Conservation (phyloP, 37 sponge, comb jelly and placozoan species). For the Haliclona indistincta region DNA sequence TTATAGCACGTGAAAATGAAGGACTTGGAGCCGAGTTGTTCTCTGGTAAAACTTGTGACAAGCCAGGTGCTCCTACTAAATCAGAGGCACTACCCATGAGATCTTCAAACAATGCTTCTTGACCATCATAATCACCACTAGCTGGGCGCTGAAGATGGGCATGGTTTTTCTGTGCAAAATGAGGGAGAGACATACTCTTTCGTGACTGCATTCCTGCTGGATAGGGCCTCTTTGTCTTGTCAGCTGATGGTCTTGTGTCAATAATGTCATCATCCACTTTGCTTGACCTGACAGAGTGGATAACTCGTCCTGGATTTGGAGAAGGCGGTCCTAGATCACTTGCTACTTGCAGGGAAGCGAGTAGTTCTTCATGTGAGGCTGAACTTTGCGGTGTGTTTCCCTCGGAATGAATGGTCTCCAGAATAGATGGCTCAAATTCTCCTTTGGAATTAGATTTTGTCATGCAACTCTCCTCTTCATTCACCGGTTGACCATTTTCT, state of each 20-base stretch:
- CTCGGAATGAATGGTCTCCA: neutral
- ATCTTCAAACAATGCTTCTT: conserved; percentile 23
- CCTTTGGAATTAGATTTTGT: too few relatives aligned
- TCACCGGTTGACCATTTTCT: too few relatives aligned
- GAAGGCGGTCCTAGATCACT: too few relatives aligned
- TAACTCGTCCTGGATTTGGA: too few relatives aligned
- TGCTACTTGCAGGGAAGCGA: too few relatives aligned
- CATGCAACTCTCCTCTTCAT: too few relatives aligned
- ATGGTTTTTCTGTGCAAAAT: neutral
- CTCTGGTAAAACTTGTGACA: neutral
- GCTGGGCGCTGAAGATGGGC: neutral
- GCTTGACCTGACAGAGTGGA: too few relatives aligned
- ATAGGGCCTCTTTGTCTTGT: neutral
- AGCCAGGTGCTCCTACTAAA: neutral
- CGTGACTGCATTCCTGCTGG: too few relatives aligned
- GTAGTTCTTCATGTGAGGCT: neutral
- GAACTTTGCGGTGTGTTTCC: neutral
- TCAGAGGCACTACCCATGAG: conserved; percentile 26
- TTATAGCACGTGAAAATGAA: too few relatives aligned
- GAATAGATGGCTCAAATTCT: too few relatives aligned
- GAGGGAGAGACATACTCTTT: neutral
- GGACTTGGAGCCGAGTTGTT: too few relatives aligned
- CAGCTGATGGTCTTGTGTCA: neutral
- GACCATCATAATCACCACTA: neutral
- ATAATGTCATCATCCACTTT: too few relatives aligned